A percentile compares a stretch with the other conserved stretches of the same genome.
These are phyloP conservation scores for Hippoglossus hippoglossus DNA, from an alignment of 2,797 vertebrate genomes.

Conservation along the genomic window DNA sequence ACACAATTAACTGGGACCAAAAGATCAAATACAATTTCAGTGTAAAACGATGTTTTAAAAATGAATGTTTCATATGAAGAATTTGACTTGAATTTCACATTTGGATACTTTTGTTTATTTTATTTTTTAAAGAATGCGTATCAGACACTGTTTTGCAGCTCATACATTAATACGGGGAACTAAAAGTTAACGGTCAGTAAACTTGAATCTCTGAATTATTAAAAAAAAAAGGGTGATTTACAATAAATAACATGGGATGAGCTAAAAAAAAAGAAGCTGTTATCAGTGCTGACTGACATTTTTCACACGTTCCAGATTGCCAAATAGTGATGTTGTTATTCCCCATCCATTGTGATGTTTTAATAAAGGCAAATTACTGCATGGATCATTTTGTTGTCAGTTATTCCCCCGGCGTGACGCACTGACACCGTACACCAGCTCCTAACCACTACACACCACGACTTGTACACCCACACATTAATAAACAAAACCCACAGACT, in stretches of 20 bases:
- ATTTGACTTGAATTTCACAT: constrained; percentile 51
- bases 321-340: constrained; percentile 75
- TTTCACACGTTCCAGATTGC: constrained; percentile 77
- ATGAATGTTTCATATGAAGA: constrained; percentile 66
- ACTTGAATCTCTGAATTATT: constrained; percentile 44
- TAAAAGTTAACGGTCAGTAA: constrained; percentile 46
- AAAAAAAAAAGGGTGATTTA: constrained; percentile 27
- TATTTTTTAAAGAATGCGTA: constrained; percentile 32
- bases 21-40: constrained; percentile 39
- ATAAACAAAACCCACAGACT: constrained; percentile 57
- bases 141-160: constrained; percentile 45
- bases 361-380: constrained; percentile 82
- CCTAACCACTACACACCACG: constrained; percentile 57
- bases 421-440: constrained; percentile 45
- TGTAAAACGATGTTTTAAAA: constrained; percentile 49
- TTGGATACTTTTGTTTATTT: constrained; percentile 29
- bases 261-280: constrained; percentile 45
- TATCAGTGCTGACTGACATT: constrained; percentile 46
- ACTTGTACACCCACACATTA: constrained; percentile 50
- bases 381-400: constrained; percentile 67
- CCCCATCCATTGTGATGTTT: constrained; percentile 68
- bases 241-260: constrained; percentile 18
- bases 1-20: constrained; percentile 70
- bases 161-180: constrained; percentile 23
- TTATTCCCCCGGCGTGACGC: constrained; percentile 34